These are phyloP conservation scores for Drosophila mimica DNA, from an alignment of 2,888 invertebrate species.

Conservation along the genomic window DNA sequence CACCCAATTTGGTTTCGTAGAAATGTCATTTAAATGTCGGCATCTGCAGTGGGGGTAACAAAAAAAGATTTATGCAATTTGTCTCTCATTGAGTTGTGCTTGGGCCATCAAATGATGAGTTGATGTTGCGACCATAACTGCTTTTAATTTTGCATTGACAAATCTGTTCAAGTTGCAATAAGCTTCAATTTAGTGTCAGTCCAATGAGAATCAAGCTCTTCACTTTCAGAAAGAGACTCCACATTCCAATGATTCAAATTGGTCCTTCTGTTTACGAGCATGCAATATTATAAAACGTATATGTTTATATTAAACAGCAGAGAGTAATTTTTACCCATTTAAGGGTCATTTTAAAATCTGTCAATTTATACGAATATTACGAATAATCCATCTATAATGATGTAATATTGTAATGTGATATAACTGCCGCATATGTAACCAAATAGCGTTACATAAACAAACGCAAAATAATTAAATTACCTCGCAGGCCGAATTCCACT, in stretches of 20 bases:
- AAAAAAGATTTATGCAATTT: not conserved
- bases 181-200: not conserved
- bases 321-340: not conserved
- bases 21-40: conserved; percentile 40
- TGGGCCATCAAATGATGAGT: conserved; percentile 38
- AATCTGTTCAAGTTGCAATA: not conserved
- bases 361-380: no score
- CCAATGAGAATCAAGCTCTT: not conserved
- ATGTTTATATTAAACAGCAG: not conserved
- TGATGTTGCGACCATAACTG: conserved; percentile 11
- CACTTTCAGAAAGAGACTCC: not conserved
- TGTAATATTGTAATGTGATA: not conserved
- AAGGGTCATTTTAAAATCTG: not conserved
- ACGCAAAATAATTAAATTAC: not conserved
- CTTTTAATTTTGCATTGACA: conserved; percentile 23
- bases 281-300: not conserved
- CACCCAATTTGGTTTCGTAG: conserved; percentile 27
- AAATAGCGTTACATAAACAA: not conserved
- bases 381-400: not conserved
- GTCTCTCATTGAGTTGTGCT: conserved; percentile 45
- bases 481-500: not conserved
- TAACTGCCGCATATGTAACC: not conserved
- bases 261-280: not conserved
- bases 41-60: not conserved
- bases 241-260: not conserved